Evolutionary conservation across 1,140 invertebrate species (phyloP).

Genomic region (Eriocheir sinensis): DNA sequence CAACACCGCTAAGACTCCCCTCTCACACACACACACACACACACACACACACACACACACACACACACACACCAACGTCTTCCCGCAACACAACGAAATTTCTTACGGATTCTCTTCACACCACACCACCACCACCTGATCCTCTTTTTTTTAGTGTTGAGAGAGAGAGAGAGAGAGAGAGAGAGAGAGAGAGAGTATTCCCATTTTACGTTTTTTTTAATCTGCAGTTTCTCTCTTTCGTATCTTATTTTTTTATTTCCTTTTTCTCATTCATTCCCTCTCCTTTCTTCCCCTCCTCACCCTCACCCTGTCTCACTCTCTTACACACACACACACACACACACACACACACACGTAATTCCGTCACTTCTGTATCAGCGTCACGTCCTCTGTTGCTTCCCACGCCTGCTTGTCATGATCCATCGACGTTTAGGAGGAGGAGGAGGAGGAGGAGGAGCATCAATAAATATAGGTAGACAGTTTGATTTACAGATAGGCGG

Average conservation of each 20-base stretch:
- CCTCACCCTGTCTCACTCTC: not conserved
- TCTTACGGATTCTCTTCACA: no score
- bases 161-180: not conserved
- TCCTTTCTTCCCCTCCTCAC: not conserved
- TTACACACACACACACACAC: not conserved
- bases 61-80: constrained; percentile 28
- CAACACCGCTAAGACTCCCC: not conserved
- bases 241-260: not conserved
- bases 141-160: not conserved
- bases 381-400: not conserved
- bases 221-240: not conserved
- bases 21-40: not conserved
- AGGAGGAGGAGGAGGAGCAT: not conserved
- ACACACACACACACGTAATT: not conserved
- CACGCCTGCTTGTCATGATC: not conserved
- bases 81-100: constrained; percentile 20
- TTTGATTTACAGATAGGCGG: not conserved
- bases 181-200: not conserved
- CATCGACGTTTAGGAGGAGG: no score
- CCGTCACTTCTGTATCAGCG: not conserved
- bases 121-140: not conserved
- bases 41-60: constrained; percentile 50
- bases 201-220: no score
- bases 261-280: not conserved
- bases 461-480: constrained; percentile 25